Conservation (phyloP, 2,113 vertebrate species). For the Caranx ignobilis region DNA sequence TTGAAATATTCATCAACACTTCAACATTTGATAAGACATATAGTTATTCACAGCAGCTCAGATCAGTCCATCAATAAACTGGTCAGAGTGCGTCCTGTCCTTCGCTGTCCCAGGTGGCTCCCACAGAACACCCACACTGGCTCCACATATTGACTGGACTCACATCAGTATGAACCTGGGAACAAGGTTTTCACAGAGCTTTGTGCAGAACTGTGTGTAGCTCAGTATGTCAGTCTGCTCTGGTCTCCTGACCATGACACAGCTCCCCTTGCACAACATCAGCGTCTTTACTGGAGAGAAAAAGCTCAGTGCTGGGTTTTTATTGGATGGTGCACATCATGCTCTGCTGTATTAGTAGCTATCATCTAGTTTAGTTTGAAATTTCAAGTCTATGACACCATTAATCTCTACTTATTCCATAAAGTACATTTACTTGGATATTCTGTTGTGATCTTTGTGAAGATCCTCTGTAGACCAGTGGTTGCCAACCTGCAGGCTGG, state of each 20-base stretch:
- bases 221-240: not conserved
- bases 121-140: not conserved
- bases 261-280: not conserved
- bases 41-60: not conserved
- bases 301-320: too few species aligned
- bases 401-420: too few species aligned
- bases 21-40: not conserved
- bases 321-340: not conserved
- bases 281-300: not conserved
- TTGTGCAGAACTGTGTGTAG: not conserved
- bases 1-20: not conserved
- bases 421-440: too few species aligned
- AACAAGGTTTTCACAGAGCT: not conserved
- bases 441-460: too few species aligned
- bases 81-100: not conserved
- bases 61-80: not conserved
- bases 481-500: too few species aligned
- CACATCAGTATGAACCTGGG: not conserved
- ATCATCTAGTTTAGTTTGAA: too few species aligned
- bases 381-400: too few species aligned
- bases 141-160: not conserved
- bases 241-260: not conserved
- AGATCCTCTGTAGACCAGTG: too few species aligned
- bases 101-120: not conserved
- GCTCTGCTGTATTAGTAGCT: not conserved